Evolutionary conservation across 2,888 invertebrate genomes (phyloP).

Genomic region (Dasypogon diadema): DNA sequence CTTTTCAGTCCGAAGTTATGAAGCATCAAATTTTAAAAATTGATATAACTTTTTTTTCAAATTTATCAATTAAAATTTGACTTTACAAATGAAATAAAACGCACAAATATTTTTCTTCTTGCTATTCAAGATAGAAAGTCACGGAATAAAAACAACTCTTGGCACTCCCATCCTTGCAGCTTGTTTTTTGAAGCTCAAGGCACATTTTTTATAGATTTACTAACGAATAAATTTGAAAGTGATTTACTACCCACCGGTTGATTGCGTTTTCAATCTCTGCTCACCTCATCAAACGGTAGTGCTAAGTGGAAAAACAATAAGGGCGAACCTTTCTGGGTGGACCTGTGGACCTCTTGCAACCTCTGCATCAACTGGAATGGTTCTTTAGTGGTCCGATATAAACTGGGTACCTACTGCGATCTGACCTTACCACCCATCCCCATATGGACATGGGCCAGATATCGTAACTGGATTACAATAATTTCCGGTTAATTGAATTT

Average conservation of each 20-base stretch:
- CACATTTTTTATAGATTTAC: neutral
- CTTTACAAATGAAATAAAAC: too few species aligned
- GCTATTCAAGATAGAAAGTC: too few species aligned
- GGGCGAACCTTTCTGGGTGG: neutral
- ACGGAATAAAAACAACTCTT: too few species aligned
- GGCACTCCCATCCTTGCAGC: too few species aligned
- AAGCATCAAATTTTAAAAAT: too few species aligned
- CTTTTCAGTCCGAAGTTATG: too few species aligned
- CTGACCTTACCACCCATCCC: neutral
- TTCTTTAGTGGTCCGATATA: too few species aligned
- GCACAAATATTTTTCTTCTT: too few species aligned
- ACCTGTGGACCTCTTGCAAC: too few species aligned
- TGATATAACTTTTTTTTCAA: too few species aligned
- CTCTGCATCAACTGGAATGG: slow-evolving; percentile 5
- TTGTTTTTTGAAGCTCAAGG: neutral
- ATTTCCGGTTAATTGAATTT: slow-evolving; percentile 57
- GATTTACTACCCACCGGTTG: slow-evolving; percentile 22
- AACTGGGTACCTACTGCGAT: neutral
- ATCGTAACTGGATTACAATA: slow-evolving; percentile 54
- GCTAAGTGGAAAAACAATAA: slow-evolving; percentile 16
- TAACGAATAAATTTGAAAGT: slow-evolving; percentile 42
- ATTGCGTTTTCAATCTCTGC: slow-evolving; percentile 27
- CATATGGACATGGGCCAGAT: slow-evolving; percentile 12
- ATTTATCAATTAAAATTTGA: too few species aligned
- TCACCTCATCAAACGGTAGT: slow-evolving; percentile 10